These are phyloP conservation scores for Caenorhabditis sp. DNA, from an alignment of 2,888 invertebrate species.

Conservation along the genomic window DNA sequence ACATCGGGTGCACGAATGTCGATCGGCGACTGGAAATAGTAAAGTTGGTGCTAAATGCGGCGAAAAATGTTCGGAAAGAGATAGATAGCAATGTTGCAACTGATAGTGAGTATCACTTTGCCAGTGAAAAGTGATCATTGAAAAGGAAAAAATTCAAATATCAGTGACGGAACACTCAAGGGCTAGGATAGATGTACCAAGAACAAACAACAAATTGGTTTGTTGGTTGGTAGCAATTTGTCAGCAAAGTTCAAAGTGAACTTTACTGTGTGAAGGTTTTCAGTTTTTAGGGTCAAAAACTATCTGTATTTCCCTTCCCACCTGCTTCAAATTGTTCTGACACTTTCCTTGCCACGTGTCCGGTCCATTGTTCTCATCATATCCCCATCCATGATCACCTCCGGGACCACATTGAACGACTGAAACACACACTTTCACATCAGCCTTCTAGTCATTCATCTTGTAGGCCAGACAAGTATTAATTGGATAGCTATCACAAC, in stretches of 20 bases:
- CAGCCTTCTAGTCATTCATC: slow-evolving; percentile 3
- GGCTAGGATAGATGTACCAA: not conserved
- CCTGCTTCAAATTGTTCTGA: slow-evolving; percentile 69
- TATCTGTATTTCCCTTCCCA: no score
- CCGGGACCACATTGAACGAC: slow-evolving; percentile 50
- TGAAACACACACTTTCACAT: slow-evolving; percentile 36
- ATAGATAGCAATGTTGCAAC: no score
- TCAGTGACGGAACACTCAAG: not conserved
- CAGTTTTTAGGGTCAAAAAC: no score
- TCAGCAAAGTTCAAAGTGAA: no score
- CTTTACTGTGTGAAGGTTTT: no score
- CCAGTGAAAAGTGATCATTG: slow-evolving; percentile 28
- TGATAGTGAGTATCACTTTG: not conserved
- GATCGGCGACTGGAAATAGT: slow-evolving; percentile 78
- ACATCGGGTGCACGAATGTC: slow-evolving; percentile 79
- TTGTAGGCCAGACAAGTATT: slow-evolving; percentile 52
- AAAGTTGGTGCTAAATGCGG: slow-evolving; percentile 1
- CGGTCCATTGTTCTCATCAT: slow-evolving; percentile 75
- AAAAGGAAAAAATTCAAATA: not conserved
- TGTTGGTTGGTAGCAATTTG: not conserved
- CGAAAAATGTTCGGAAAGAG: not conserved
- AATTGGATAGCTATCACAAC: slow-evolving; percentile 33
- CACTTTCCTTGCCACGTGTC: slow-evolving; percentile 77
- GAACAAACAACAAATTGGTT: not conserved
- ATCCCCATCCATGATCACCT: slow-evolving; percentile 75